phyloP scores from a whole-genome alignment of 2,888 invertebrate species.

The Calephelis perditalis region DNA sequence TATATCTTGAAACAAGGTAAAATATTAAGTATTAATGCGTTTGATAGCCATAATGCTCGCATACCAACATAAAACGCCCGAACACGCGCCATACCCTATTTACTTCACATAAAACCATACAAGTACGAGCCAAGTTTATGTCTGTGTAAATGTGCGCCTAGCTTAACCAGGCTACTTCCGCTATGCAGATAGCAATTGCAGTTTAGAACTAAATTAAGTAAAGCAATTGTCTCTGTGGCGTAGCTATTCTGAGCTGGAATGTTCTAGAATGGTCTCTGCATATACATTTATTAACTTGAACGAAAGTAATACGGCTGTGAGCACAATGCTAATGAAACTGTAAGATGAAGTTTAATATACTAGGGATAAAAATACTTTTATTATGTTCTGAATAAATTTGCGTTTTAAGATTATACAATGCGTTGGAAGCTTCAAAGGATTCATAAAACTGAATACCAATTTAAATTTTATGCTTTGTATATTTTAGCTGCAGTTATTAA shows the following conservation, averaged over 20 bases:
- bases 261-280: slow-evolving; percentile 21
- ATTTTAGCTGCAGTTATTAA: too few relatives aligned
- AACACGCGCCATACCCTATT: slow-evolving; percentile 17
- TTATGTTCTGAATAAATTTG: slow-evolving; percentile 11
- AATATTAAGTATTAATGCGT: slow-evolving; percentile 10
- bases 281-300: slow-evolving; percentile 25
- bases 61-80: slow-evolving; percentile 15
- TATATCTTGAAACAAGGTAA: slow-evolving; percentile 3
- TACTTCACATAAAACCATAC: slow-evolving; percentile 11
- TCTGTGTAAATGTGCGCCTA: slow-evolving; percentile 34
- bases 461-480: not conserved
- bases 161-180: slow-evolving; percentile 38
- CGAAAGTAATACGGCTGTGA: slow-evolving; percentile 16
- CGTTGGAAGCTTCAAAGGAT: not conserved
- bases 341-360: slow-evolving; percentile 13
- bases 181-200: slow-evolving; percentile 46
- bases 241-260: slow-evolving; percentile 20
- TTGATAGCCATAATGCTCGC: slow-evolving; percentile 3
- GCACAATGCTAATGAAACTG: slow-evolving; percentile 20
- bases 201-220: slow-evolving; percentile 46
- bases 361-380: slow-evolving; percentile 15
- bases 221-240: slow-evolving; percentile 36
- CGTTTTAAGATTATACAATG: not conserved
- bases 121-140: slow-evolving; percentile 30
- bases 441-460: not conserved